Evolutionary conservation across 92 coral and sea anemone species (phyloP), one percentile per base, ranked within the genome.

Genomic region (Paragorgia papillata): DNA sequence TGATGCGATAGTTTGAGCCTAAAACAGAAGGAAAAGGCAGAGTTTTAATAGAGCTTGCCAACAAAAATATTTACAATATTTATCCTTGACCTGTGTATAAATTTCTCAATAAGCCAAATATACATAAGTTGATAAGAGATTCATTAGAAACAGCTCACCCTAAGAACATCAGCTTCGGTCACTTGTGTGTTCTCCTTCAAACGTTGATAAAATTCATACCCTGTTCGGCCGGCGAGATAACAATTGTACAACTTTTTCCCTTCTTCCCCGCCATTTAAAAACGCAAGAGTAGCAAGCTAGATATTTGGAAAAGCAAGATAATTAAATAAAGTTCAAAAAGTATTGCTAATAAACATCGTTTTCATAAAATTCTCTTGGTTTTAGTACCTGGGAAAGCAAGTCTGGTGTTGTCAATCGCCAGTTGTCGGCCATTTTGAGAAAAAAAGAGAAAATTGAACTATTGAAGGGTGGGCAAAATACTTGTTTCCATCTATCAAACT

Each of bases 181-280:
- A 85, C 90, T 33, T 57, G 29, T 7, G 76, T 39, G 24, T 46
- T 44, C 25, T 49, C 44, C 27, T 92, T 81, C 8, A 95, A 75
- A 66, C 99, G 88, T 68, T 95, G 88, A 85, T 88, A 91, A 39
- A 91, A 66, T 57, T 95, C 99, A 60, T 95, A 95, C 24, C 92
- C 82, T 62, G 92, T 79, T 64, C 94, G 85, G 13, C 94, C 97
- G 43, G 90, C 80, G 9, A 89, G 86, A 85, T 58, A 89, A 48
- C 90, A 89, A 46, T 91, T 74, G 74, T 95, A 95, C 19, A 95
- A 82, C 20, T 85, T 61, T 74, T 82, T 86, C 14, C 99, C 99
- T 60, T 92, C 85, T 53, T 95, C 97, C n/a, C 97, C 97, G 20
- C 99, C 99, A 80, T 95, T 91, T 19, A 95, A 67, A 74, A 95